Evolutionary conservation across 2,888 invertebrate genomes (phyloP).

Genomic region (Eremobia ochroleuca): DNA sequence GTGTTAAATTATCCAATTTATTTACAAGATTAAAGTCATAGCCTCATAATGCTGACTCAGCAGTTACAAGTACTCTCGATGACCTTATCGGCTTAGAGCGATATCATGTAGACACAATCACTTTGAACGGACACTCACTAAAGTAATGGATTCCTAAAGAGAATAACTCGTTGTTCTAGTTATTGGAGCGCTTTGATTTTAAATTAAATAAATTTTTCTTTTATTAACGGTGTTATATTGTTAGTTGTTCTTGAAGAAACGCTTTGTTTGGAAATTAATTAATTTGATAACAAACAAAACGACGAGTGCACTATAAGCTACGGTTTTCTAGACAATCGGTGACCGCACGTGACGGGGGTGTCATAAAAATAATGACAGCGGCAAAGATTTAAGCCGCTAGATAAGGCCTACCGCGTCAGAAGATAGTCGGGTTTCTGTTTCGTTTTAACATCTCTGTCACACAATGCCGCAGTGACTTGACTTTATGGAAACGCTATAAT

Average conservation of each 20-base stretch:
- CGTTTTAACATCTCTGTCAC: no score
- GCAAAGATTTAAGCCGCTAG: no score
- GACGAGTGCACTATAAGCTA: no score
- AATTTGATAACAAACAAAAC: no score
- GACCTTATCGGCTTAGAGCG: background rate
- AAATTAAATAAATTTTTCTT: background rate
- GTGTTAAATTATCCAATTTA: conserved; percentile 18
- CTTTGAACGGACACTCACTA: conserved; percentile 3
- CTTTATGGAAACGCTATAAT: no score
- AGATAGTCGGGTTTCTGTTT: no score
- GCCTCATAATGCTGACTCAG: background rate
- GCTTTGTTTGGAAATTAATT: background rate
- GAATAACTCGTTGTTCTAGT: background rate
- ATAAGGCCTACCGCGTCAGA: no score
- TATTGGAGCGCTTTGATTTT: background rate
- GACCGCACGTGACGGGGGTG: no score
- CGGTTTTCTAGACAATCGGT: no score
- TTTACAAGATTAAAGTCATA: conserved; percentile 7
- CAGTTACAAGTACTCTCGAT: background rate
- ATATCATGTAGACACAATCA: conserved; percentile 21
- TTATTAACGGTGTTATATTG: background rate
- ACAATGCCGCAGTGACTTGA: no score
- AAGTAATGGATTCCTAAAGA: conserved; percentile 1
- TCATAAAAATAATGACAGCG: no score
- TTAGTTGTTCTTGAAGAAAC: background rate